Conservation (phyloP, 2,888 invertebrate species). For the Coronaproctus castanopsis region DNA sequence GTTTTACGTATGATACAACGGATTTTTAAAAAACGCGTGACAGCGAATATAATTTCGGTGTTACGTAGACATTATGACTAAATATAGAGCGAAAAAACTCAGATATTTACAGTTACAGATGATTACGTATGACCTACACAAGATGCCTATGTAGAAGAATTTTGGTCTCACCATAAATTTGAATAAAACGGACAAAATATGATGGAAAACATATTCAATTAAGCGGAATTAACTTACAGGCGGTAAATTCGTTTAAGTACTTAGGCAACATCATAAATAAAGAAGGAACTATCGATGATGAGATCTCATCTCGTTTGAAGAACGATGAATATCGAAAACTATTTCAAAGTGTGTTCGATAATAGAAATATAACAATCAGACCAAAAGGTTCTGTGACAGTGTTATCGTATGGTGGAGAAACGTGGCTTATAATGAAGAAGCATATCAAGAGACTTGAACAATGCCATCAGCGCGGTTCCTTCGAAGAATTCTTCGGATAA, state of each 20-base stretch:
- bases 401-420: neutral
- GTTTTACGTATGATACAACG: neutral
- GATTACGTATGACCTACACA: too few species aligned
- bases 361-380: neutral
- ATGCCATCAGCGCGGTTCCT: neutral
- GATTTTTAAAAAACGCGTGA: neutral
- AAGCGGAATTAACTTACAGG: neutral
- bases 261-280: neutral
- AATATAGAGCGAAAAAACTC: neutral
- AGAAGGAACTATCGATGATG: neutral
- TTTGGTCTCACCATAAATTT: neutral
- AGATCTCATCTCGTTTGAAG: neutral
- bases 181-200: neutral
- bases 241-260: neutral
- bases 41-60: neutral
- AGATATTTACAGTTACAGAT: neutral
- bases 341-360: neutral
- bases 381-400: neutral
- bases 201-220: neutral
- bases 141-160: neutral
- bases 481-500: neutral
- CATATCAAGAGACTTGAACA: neutral
- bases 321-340: neutral
- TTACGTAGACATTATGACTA: neutral
- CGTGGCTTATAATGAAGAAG: neutral